These are phyloP conservation scores for Macrosteles quadrilineatus DNA, from an alignment of 1,140 invertebrate species.

Conservation along the genomic window DNA sequence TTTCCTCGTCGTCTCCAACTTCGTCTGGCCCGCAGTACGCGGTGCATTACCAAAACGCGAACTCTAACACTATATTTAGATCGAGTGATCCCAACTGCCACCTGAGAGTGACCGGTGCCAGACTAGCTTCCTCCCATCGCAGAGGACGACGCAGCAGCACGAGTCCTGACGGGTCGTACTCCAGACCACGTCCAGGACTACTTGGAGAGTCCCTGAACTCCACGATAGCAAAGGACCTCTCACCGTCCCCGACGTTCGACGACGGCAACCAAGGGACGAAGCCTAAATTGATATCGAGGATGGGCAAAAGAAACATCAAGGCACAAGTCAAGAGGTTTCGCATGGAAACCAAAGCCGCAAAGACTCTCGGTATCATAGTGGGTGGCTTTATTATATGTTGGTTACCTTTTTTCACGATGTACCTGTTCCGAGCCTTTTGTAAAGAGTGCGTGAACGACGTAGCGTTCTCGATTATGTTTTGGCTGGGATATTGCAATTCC, in stretches of 20 bases:
- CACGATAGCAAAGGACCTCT: constrained; percentile 41
- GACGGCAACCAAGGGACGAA: constrained; percentile 56
- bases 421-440: constrained; percentile 82
- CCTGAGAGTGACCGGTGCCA: constrained; percentile 49
- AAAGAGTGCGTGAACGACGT: constrained; percentile 74
- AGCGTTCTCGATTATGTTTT: constrained; percentile 90
- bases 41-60: constrained; percentile 60
- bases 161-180: constrained; percentile 47
- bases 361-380: constrained; percentile 91
- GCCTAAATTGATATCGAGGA: constrained; percentile 66
- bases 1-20: constrained; percentile 42
- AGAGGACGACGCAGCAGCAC: constrained; percentile 43
- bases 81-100: constrained; percentile 47
- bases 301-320: constrained; percentile 85
- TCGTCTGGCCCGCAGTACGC: constrained; percentile 52
- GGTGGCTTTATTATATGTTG: constrained; percentile 93
- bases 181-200: constrained; percentile 29
- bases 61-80: constrained; percentile 47
- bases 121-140: constrained; percentile 41
- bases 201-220: constrained; percentile 38
- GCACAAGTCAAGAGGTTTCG: constrained; percentile 80
- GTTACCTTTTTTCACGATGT: constrained; percentile 95
- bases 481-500: constrained; percentile 96
- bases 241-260: constrained; percentile 51
- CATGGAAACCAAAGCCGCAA: constrained; percentile 93